Base-by-base conservation (phyloP, 1,140 invertebrate species). In the Tetramorium simillimum region DNA sequence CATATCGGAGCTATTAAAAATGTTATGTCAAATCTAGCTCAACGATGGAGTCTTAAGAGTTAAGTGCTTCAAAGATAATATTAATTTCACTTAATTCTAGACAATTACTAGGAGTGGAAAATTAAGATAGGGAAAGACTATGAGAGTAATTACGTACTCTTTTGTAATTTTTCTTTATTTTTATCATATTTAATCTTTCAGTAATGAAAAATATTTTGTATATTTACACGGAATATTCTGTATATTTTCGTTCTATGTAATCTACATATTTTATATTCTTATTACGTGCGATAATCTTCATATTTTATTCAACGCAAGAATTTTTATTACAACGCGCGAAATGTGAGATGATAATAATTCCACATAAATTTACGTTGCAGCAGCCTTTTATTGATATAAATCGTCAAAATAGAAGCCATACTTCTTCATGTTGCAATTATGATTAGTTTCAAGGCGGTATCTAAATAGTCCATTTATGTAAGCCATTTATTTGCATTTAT, bases 401-500 rank as follows among this genome's bases (percentile, higher is more conserved):
- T 63, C 7, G 60, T 37, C 56, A 40, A 62, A 28, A 49, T 3
- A 28, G 1, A 33, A 77, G 10, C 3, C 1, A 28, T 63, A 77
- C 46, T 3, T 43, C 12, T 77, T 63, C 0, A 9, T 24, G 10
- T 24, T 40, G 7, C n/a, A 56, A 37, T 37, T 75, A 75, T 12
- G 6, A 43, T 77, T 51, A 53, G 9, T 43, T 43, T 62, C 24
- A 28, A 33, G 14, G 58, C 9, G 5, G 10, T 62, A 58, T 40
- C 5, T 58, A 76, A 58, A 60, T 75, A 43, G 16, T 18, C 10
- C 16, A 60, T 24, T 76, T 76, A 18, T 7, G 16, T 49, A 46
- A 58, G 12, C 10, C n/a, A 56, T 58, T n/a, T 1, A 53, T 58
- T 75, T 58, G 33, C 33, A 58, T 76, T 76, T 76, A 76, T 40